Conservation (phyloP, 2,113 vertebrate species). For the Zosterops lateralis region DNA sequence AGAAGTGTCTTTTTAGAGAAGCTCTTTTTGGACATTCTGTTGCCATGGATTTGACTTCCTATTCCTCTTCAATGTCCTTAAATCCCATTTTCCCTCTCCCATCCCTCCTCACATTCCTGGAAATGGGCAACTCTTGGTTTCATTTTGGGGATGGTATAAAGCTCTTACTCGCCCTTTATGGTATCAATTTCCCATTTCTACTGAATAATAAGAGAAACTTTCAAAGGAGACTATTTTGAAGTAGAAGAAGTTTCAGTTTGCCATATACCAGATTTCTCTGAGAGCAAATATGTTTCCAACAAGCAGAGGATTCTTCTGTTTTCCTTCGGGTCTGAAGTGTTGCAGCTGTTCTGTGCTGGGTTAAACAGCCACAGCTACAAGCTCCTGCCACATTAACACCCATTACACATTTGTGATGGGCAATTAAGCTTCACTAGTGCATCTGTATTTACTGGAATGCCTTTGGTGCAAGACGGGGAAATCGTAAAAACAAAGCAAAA, state of each 20-base stretch:
- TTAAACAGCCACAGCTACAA: neutral
- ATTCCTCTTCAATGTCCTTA: neutral
- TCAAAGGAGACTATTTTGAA: neutral
- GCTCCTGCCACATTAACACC: neutral
- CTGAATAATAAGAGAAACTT: neutral
- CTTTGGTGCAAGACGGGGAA: neutral
- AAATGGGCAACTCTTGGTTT: neutral
- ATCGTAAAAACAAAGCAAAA: neutral
- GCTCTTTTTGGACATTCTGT: neutral
- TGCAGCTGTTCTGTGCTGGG: neutral
- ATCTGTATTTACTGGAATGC: neutral
- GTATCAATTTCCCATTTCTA: neutral
- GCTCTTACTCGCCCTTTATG: neutral
- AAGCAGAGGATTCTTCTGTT: neutral
- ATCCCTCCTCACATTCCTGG: neutral
- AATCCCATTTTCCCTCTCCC: neutral
- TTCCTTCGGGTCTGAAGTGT: neutral
- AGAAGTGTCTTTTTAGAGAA: neutral
- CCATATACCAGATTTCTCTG: neutral
- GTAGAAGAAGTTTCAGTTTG: neutral
- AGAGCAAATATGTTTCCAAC: neutral
- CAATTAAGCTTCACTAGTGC: constrained; percentile 25
- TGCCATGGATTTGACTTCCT: neutral
- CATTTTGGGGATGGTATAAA: neutral
- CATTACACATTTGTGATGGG: neutral